Base-by-base conservation (phyloP, 2,888 invertebrate species). In the Dione juno region DNA sequence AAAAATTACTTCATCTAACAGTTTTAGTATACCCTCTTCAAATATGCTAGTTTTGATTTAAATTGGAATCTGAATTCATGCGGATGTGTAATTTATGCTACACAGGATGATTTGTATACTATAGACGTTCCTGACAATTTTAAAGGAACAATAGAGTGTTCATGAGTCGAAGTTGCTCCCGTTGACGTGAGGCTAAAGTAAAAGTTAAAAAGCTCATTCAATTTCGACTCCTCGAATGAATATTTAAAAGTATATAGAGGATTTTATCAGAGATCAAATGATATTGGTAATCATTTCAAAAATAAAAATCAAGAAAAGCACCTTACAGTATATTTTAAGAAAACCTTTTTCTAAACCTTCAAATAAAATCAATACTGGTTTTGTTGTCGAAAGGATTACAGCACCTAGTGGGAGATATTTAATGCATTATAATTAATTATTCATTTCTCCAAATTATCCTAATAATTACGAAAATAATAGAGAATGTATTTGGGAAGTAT, bases 401-500 rank as follows among this genome's bases (percentile, higher is more conserved):
- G 94, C 63, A 94, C 95, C 95, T 37, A 97, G 97, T 82, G 97
- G 97, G 0, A 97, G 97, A 13, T 84, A 92, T 13, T 84, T 95
- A n/a, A 93, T 93, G 71, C 84, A 85, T 28, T 84, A 80, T 58
- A 81, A 83, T 19, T 90, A 87, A 59, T 78, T 82, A 28, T 90
- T 96, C 73, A 77, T 86, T 45, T 94, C 95, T 0, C 95, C 95
- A 43, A 94, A 94, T 77, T 96, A 94, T 85, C 95, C 95, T 0
- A 88, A 89, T 75, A 83, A 82, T 58, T 98, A 98, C 85, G 94
- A 94, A n/a, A 93, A 95, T 72, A 96, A 97, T 83, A 91, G 94
- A 59, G 97, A 98, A 87, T 97, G 98, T 80, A 87, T 93, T 8
- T 98, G 98, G 98, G 95, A 95, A 77, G 94, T 98, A 67, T 85